Evolutionary conservation across 2,888 invertebrate species (phyloP).

Genomic region (Cordilura impudica): DNA sequence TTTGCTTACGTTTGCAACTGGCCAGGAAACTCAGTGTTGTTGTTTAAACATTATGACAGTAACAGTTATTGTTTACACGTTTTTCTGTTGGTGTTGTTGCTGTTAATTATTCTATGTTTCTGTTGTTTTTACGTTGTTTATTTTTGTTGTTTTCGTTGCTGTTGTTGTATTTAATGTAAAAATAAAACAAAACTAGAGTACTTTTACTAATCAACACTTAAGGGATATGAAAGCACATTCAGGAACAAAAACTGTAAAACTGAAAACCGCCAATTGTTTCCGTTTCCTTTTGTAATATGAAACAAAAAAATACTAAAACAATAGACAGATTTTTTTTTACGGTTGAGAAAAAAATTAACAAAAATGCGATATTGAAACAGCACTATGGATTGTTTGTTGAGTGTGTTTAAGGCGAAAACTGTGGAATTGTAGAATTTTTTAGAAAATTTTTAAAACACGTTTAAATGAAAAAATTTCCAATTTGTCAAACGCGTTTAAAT

Average conservation of each 20-base stretch:
- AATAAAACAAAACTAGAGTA: conserved; percentile 33
- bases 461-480: neutral
- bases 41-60: neutral
- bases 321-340: conserved; percentile 30
- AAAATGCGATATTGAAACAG: neutral
- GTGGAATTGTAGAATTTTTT: neutral
- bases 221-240: conserved; percentile 45
- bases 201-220: conserved; percentile 60
- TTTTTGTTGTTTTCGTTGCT: neutral
- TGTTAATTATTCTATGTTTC: too few species aligned
- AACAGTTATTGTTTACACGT: conserved; percentile 20
- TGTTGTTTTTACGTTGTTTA: conserved; percentile 13
- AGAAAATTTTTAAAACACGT: neutral
- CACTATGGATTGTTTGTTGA: neutral
- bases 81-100: too few species aligned
- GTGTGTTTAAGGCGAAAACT: neutral
- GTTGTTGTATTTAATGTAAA: neutral
- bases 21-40: conserved; percentile 27
- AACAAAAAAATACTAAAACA: conserved; percentile 21
- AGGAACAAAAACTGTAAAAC: conserved; percentile 38
- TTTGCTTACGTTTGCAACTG: conserved; percentile 11
- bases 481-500: too few species aligned
- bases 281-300: conserved; percentile 44
- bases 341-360: neutral
- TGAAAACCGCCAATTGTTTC: conserved; percentile 57